Evolutionary conservation across 2,113 vertebrate species (phyloP).

Genomic region (Ciconia maguari): DNA sequence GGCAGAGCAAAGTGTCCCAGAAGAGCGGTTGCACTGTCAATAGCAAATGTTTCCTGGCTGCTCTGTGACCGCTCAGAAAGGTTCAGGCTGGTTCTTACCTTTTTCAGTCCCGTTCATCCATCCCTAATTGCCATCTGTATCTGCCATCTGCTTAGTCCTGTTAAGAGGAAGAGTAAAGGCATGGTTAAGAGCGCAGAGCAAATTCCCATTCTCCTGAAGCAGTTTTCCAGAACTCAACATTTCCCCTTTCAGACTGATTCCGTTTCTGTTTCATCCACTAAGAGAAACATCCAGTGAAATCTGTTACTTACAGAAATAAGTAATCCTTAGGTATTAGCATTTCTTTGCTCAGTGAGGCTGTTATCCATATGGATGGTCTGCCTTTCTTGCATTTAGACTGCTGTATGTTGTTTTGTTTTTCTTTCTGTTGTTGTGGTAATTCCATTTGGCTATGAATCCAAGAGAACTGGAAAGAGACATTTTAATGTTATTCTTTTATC

Average conservation of each 20-base stretch:
- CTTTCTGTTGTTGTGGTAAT: neutral
- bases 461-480: neutral
- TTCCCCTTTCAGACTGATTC: neutral
- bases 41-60: neutral
- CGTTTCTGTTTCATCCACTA: accelerated
- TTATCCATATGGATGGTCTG: neutral
- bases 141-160: neutral
- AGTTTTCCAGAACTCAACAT: neutral
- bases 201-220: neutral
- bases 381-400: neutral
- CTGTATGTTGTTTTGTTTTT: neutral
- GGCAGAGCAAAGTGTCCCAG: neutral
- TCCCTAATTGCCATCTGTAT: neutral
- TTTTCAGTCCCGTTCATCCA: neutral
- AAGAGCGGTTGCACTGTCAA: neutral
- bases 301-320: neutral
- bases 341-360: neutral
- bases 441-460: neutral
- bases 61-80: neutral
- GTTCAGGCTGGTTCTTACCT: neutral
- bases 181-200: neutral
- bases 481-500: neutral
- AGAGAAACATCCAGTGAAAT: neutral
- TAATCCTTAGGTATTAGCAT: neutral
- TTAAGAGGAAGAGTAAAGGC: neutral